Conservation (phyloP, 2,113 vertebrate genomes). For the Panurus biarmicus region DNA sequence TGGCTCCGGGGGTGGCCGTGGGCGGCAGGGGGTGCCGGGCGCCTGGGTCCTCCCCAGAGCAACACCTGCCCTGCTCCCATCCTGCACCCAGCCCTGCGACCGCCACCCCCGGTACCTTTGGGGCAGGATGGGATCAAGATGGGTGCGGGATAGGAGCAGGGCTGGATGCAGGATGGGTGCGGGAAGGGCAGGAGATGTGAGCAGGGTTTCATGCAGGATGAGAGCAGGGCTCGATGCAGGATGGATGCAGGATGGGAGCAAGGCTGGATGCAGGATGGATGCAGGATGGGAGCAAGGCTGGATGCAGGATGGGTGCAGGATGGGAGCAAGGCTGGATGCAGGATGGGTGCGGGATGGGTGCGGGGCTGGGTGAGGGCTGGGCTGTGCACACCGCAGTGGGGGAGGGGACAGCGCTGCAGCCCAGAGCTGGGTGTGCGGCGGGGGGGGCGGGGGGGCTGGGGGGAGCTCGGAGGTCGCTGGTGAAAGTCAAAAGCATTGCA, state of each 20-base stretch:
- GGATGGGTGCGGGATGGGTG: background rate
- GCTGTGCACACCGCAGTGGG: background rate
- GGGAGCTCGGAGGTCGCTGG: slow-evolving; percentile 40
- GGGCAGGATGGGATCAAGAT: background rate
- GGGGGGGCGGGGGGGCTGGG: background rate
- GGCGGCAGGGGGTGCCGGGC: background rate
- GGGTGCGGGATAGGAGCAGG: background rate
- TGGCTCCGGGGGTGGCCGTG: background rate
- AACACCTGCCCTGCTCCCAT: background rate
- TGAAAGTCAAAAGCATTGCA: slow-evolving; percentile 70
- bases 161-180: background rate
- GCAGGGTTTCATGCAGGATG: background rate
- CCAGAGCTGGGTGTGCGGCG: background rate
- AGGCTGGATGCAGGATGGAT: background rate
- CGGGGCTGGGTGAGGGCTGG: background rate
- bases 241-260: background rate
- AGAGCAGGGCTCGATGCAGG: background rate
- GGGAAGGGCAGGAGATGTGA: background rate
- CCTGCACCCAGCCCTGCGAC: background rate
- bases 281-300: background rate
- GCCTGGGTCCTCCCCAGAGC: background rate
- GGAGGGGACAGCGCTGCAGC: background rate
- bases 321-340: background rate
- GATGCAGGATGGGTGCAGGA: background rate
- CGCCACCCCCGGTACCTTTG: background rate